Base-by-base conservation (phyloP, 2,888 invertebrate genomes). In the Coelopa pilipes region DNA sequence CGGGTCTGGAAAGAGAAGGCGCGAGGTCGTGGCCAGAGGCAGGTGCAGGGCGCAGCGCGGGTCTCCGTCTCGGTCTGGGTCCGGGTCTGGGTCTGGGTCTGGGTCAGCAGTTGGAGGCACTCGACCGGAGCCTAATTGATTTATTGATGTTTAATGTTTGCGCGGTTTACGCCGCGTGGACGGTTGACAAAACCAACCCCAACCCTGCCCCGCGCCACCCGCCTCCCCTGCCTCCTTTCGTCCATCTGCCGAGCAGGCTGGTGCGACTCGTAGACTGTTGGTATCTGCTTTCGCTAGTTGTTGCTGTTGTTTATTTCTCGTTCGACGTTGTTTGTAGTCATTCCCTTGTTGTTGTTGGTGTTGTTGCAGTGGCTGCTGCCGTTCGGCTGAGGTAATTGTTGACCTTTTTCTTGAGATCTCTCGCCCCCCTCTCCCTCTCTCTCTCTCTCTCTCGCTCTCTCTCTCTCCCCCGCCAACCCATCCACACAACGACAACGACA, bases 321-420 rank as follows among this genome's bases (percentile, higher is more conserved):
- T 34, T 34, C 34, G 7, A 4, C 7, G 34, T 34, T 34, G 34
- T 34, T 34, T 34, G 34, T 34, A 2, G 34, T 34, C 7, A 34
- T 7, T 34, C 7, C 7, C 4, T 50, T 70, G 70, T 15, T 70
- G 62, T 75, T 72, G 67, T 70, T 68, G 75, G 69, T 75, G 73
- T 71, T 78, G 76, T 73, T 67, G 68, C 59, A 70, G 62, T 53
- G n/a, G n/a, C n/a, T n/a, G n/a, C n/a, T n/a, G n/a, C n/a, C n/a
- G n/a, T n/a, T n/a, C n/a, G n/a, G n/a, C n/a, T 53, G 24, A 53
- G 59, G 65, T 71, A 71, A 71, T 65, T 71, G 71, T 71, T 71
- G 71, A 71, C 71, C 71, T 71, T 71, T 71, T 63, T 71, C 19
- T 45, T 50, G 34, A 34, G 34, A 34, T 7, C 34, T 7, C 34